Evolutionary conservation across 1,140 invertebrate species (phyloP).

Genomic region (Scaptomyza montana): DNA sequence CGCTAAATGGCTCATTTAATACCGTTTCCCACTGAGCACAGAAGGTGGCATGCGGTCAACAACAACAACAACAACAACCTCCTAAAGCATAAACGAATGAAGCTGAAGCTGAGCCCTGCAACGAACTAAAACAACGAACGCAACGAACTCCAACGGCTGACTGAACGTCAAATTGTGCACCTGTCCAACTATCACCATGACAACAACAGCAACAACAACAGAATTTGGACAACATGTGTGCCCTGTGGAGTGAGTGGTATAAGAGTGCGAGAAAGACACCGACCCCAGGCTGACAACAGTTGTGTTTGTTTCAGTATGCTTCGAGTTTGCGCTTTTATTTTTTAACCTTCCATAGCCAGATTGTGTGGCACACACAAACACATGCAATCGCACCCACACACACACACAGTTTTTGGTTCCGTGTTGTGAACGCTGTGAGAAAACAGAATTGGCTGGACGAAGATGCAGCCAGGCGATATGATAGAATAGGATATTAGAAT

Average conservation of each 20-base stretch:
- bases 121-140: conserved; percentile 25
- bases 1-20: conserved; percentile 81
- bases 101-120: conserved; percentile 53
- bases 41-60: conserved; percentile 75
- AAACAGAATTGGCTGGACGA: conserved; percentile 51
- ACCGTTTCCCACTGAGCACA: conserved; percentile 74
- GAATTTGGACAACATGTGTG: conserved; percentile 74
- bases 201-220: conserved; percentile 56
- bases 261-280: conserved; percentile 25
- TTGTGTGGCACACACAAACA: conserved; percentile 47
- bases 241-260: conserved; percentile 21
- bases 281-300: conserved; percentile 59
- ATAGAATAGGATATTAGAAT: conserved; percentile 69
- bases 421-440: conserved; percentile 64
- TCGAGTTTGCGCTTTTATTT: conserved; percentile 46
- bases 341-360: conserved; percentile 44
- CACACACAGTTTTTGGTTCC: conserved; percentile 55
- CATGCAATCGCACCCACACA: conserved; percentile 43
- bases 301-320: conserved; percentile 34
- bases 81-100: conserved; percentile 73
- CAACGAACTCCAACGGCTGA: conserved; percentile 63
- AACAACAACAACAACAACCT: conserved; percentile 25
- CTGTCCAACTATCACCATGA: conserved; percentile 80
- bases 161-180: conserved; percentile 80
- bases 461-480: conserved; percentile 73